Conservation (phyloP, 2,797 vertebrate species). For the Mormyrus proboscirostris region DNA sequence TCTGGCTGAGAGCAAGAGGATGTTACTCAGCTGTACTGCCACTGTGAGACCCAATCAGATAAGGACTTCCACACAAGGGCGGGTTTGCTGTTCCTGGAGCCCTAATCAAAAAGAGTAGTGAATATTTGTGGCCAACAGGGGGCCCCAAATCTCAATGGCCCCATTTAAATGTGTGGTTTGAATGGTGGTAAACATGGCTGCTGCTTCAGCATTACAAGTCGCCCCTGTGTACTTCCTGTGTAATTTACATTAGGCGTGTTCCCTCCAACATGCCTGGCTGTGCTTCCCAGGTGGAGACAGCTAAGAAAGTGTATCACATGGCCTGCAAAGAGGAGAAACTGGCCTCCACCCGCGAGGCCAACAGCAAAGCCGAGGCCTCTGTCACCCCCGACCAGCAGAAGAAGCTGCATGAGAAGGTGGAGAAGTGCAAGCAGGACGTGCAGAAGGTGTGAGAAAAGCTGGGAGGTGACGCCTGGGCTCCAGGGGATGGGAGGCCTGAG, state of each 20-base stretch:
- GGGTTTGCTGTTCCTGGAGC: not conserved
- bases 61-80: not conserved
- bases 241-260: not conserved
- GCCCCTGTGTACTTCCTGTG: not conserved
- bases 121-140: not conserved
- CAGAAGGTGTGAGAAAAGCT: conserved; percentile 70
- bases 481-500: not conserved
- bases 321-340: conserved; percentile 95
- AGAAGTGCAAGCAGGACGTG: conserved; percentile 90
- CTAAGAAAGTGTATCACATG: conserved; percentile 89
- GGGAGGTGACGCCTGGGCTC: not conserved
- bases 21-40: not conserved
- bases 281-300: conserved; percentile 73
- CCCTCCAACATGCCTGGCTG: not conserved
- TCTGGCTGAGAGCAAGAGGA: not conserved
- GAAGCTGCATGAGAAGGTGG: conserved; percentile 91
- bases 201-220: not conserved
- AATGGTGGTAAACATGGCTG: not conserved
- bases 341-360: conserved; percentile 78
- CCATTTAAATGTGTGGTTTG: not conserved
- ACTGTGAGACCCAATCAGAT: not conserved
- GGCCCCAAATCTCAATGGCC: not conserved
- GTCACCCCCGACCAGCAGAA: conserved; percentile 83
- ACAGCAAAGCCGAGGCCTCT: conserved; percentile 75
- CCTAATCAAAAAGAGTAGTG: not conserved